A percentile compares a stretch with the other conserved stretches of the same genome.
phyloP scores from a whole-genome alignment of 2,797 vertebrate species.

The Channa striata region DNA sequence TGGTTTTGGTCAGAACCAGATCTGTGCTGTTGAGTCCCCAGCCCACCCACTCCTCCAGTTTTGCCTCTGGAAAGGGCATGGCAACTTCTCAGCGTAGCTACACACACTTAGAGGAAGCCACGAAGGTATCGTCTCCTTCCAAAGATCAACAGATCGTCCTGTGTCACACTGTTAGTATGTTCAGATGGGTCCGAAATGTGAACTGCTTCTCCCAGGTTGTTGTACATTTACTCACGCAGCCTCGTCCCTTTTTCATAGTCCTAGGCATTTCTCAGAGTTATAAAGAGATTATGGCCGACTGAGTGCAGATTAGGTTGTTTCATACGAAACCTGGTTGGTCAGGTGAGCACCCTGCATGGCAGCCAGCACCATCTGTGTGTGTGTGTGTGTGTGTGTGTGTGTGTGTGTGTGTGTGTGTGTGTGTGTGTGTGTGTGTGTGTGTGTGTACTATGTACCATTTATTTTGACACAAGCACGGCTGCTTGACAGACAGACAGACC shows the following conservation, averaged over 20 bases:
- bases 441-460: too few relatives aligned
- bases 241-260: conserved; percentile 55
- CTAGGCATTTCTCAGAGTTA: conserved; percentile 56
- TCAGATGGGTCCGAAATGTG: conserved; percentile 61
- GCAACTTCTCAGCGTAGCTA: conserved; percentile 40
- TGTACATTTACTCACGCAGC: conserved; percentile 68
- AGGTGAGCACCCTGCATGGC: too few relatives aligned
- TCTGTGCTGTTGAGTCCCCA: conserved; percentile 35
- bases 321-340: too few relatives aligned
- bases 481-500: too few relatives aligned
- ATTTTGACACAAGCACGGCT: too few relatives aligned
- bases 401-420: too few relatives aligned
- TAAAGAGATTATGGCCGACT: conserved; percentile 55
- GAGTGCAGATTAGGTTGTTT: conserved; percentile 61
- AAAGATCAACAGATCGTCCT: conserved; percentile 63
- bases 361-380: too few relatives aligned
- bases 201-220: conserved; percentile 51
- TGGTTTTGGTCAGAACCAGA: conserved; percentile 55
- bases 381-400: too few relatives aligned
- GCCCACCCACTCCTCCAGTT: conserved; percentile 26
- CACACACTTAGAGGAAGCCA: conserved; percentile 56
- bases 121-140: conserved; percentile 56
- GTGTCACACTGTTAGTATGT: conserved; percentile 63
- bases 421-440: too few relatives aligned
- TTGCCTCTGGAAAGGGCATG: conserved; percentile 53